A percentile compares a stretch with the other conserved stretches of the same genome.
phyloP scores from a whole-genome alignment of 2,113 vertebrate genomes.

The Oenanthe melanoleuca region DNA sequence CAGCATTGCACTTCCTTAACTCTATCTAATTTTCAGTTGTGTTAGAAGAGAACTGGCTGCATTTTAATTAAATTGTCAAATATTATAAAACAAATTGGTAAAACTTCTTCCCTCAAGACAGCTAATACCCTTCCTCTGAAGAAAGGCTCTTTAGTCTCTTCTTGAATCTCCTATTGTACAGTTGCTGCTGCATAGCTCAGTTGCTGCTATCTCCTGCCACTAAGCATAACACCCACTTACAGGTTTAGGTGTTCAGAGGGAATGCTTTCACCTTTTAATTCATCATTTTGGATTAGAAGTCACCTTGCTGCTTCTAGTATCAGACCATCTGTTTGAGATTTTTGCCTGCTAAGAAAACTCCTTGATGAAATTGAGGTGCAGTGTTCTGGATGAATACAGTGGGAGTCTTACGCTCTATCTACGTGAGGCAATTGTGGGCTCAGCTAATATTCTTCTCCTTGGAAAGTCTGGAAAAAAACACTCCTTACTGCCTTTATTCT shows the following conservation, averaged over 20 bases:
- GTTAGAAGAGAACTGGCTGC: slow-evolving; percentile 13
- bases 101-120: not conserved
- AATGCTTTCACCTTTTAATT: not conserved
- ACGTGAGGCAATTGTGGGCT: not conserved
- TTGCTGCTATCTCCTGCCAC: not conserved
- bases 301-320: not conserved
- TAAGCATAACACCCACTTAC: not conserved
- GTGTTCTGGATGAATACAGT: slow-evolving; percentile 9
- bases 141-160: slow-evolving; percentile 30
- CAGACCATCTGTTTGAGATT: not conserved
- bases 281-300: not conserved
- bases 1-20: not conserved
- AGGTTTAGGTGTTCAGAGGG: slow-evolving; percentile 33
- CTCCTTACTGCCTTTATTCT: not conserved
- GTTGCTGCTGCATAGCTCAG: slow-evolving; percentile 9
- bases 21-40: not conserved
- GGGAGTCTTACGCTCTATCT: not conserved
- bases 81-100: slow-evolving; percentile 33
- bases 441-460: not conserved
- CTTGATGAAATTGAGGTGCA: not conserved
- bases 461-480: not conserved
- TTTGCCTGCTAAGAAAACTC: not conserved
- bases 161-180: slow-evolving; percentile 33
- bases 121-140: slow-evolving; percentile 37
- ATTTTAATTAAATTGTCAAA: slow-evolving; percentile 52